Conservation (phyloP, 2,113 vertebrate species). For the Tupaia chinensis region DNA sequence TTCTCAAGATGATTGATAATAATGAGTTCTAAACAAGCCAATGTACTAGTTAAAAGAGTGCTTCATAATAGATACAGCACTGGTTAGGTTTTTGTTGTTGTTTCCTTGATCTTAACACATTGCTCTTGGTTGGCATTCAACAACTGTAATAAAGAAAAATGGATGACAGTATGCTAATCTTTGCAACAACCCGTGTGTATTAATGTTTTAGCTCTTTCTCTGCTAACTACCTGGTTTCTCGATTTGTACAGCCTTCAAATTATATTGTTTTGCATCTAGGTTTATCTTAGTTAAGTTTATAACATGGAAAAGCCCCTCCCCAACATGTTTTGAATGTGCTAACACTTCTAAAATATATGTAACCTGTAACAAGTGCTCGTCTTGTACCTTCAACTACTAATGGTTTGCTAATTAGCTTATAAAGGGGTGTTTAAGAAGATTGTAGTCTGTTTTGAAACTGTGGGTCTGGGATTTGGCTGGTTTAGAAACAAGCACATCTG, state of each 20-base stretch:
- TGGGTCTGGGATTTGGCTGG: neutral
- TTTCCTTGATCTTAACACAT: neutral
- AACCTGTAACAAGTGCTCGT: constrained; percentile 18
- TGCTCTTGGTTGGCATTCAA: neutral
- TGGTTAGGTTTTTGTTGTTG: neutral
- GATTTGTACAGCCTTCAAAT: constrained; percentile 20
- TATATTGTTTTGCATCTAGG: constrained; percentile 24
- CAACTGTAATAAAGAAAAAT: constrained; percentile 45
- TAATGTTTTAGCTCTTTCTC: constrained; percentile 1
- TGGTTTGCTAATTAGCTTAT: constrained; percentile 7
- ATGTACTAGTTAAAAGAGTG: constrained; percentile 1
- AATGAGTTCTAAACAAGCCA: constrained; percentile 16
- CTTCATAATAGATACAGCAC: constrained; percentile 19
- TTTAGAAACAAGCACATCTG: constrained; percentile 42
- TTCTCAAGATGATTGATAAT: constrained; percentile 30
- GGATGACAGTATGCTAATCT: neutral
- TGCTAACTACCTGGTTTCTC: constrained; percentile 4
- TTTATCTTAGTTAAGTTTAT: constrained; percentile 51
- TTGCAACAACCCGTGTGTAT: neutral
- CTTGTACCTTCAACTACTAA: neutral
- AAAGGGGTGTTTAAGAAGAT: constrained; percentile 40
- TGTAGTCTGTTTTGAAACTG: constrained; percentile 39
- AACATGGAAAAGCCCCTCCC: neutral
- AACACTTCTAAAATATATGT: constrained; percentile 22
- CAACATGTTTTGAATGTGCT: constrained; percentile 13